phyloP scores from a whole-genome alignment of 1,140 invertebrate genomes.

The Cyrtorhinus lividipennis region DNA sequence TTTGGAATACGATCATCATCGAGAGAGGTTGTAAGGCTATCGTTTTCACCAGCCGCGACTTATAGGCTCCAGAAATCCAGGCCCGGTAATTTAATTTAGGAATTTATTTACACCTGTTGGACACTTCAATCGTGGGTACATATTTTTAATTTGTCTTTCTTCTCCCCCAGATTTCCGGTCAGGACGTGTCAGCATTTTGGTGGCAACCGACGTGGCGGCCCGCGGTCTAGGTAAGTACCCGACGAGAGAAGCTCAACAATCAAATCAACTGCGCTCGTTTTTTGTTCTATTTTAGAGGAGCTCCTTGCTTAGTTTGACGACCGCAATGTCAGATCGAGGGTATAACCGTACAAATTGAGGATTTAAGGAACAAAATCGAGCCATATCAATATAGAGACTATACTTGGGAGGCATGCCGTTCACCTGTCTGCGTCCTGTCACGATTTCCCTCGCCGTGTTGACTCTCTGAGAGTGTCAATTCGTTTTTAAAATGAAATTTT shows the following conservation, averaged over 20 bases:
- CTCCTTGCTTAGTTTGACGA: constrained; percentile 12
- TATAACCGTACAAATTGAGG: not conserved
- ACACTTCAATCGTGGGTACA: no score
- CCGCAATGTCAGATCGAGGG: constrained; percentile 3
- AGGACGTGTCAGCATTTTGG: constrained; percentile 78
- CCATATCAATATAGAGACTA: constrained; percentile 5
- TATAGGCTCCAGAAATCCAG: no score
- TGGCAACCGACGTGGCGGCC: constrained; percentile 97
- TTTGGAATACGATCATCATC: no score
- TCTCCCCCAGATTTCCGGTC: constrained; percentile 86
- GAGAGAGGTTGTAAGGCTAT: no score
- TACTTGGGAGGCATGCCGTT: constrained; percentile 1
- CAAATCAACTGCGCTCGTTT: not conserved
- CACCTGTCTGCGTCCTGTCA: not conserved
- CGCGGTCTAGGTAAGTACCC: constrained; percentile 78
- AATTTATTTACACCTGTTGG: no score
- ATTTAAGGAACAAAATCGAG: not conserved
- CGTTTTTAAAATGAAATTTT: no score
- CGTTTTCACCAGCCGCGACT: no score
- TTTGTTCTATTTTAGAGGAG: not conserved
- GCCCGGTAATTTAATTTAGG: no score
- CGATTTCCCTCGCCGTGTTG: no score
- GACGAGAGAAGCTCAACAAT: no score
- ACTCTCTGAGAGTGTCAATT: no score
- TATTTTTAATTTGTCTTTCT: no score